Conservation (phyloP, 2,797 vertebrate species). For the Lerista edwardsae region DNA sequence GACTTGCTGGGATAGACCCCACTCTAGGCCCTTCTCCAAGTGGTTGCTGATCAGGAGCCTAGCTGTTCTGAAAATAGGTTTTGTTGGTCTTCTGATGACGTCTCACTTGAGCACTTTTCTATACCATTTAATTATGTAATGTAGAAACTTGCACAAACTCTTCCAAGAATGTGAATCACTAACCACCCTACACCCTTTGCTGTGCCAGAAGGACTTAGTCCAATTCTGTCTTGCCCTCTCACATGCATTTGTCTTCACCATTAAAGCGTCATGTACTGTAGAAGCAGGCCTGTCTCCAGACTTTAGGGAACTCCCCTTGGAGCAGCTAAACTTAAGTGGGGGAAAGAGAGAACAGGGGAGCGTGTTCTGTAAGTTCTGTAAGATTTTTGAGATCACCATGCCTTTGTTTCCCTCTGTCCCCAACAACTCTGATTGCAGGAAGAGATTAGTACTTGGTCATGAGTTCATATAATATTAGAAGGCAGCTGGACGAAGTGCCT, state of each 20-base stretch:
- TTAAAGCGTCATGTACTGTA: neutral
- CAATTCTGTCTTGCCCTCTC: neutral
- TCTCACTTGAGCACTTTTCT: neutral
- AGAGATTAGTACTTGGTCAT: neutral
- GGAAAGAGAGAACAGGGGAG: neutral
- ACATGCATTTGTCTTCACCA: neutral
- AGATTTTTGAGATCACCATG: neutral
- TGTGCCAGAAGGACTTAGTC: neutral
- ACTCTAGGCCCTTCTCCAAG: neutral
- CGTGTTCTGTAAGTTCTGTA: too few species aligned
- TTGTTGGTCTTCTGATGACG: neutral
- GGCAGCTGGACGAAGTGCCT: slow-evolving; percentile 9
- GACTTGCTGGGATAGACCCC: neutral
- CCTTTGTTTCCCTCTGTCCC: neutral
- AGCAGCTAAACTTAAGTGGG: neutral
- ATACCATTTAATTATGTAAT: neutral
- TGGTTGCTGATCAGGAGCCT: neutral
- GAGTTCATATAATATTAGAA: neutral
- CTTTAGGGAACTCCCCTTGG: neutral
- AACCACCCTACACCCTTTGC: neutral
- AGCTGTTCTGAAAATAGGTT: neutral
- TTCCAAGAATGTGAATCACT: neutral
- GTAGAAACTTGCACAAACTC: neutral
- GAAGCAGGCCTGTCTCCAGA: neutral
- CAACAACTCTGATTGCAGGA: neutral